phyloP scores from a whole-genome alignment of 2,113 vertebrate genomes.

The Brachirus orientalis region DNA sequence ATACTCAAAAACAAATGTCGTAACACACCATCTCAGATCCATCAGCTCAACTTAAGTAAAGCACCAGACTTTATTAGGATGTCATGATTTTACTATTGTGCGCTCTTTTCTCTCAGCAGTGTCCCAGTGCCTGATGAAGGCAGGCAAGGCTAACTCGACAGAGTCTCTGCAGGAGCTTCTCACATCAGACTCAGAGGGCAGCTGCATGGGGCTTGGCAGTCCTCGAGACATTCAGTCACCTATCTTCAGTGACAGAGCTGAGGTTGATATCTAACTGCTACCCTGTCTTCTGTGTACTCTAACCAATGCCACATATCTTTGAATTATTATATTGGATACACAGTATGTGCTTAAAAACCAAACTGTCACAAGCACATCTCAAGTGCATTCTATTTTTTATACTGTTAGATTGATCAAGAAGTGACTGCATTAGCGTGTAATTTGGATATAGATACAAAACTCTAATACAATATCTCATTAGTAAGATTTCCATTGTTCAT shows the following conservation, averaged over 20 bases:
- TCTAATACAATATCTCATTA: background rate
- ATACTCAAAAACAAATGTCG: background rate
- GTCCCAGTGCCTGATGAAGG: constrained; percentile 82
- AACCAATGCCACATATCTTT: background rate
- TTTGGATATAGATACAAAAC: background rate
- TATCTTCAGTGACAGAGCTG: constrained; percentile 85
- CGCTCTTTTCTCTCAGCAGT: constrained; percentile 43
- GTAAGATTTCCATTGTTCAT: background rate
- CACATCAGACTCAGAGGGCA: constrained; percentile 96
- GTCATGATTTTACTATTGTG: background rate
- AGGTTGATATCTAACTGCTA: constrained; percentile 73
- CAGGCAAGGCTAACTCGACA: constrained; percentile 87
- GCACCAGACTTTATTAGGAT: background rate
- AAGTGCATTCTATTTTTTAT: no score
- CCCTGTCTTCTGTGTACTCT: background rate
- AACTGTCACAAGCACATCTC: no score
- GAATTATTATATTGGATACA: no score
- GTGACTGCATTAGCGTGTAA: no score
- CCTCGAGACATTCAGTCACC: constrained; percentile 93
- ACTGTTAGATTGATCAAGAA: no score
- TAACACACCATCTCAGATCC: background rate
- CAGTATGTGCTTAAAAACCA: no score
- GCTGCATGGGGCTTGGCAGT: constrained; percentile 88
- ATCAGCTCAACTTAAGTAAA: background rate
- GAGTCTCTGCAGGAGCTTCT: constrained; percentile 94